Evolutionary conservation across 37 sponge, comb jelly and placozoan species (phyloP).

Genomic region (Eunapius fragilis): DNA sequence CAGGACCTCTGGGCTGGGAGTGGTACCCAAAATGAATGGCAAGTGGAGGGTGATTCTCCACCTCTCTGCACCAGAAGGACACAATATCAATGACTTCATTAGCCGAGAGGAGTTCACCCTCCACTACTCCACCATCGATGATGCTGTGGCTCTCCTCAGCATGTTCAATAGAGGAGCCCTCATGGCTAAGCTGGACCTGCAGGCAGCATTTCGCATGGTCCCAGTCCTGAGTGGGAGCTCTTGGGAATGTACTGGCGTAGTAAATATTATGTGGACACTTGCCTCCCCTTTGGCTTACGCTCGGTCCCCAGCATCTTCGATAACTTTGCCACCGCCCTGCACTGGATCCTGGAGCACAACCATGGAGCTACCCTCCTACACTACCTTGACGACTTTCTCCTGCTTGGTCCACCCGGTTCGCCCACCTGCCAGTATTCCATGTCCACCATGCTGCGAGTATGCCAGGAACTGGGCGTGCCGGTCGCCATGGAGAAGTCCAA

Average conservation of each 20-base stretch:
- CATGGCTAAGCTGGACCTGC: constrained; percentile 27
- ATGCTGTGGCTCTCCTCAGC: neutral
- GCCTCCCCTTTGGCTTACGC: constrained; percentile 39
- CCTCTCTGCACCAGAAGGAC: constrained; percentile 9
- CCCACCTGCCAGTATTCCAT: no score
- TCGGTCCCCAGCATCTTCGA: neutral
- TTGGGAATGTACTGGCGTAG: constrained; percentile 34
- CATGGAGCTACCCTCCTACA: no score
- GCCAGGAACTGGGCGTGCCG: no score
- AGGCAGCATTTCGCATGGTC: constrained; percentile 22
- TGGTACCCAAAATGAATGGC: neutral
- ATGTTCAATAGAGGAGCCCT: constrained; percentile 1
- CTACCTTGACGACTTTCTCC: no score
- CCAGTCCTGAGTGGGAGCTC: constrained; percentile 18
- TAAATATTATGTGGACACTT: constrained; percentile 12
- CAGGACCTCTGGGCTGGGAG: neutral
- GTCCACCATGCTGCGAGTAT: no score
- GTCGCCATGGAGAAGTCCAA: no score
- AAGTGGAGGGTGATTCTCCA: constrained; percentile 25
- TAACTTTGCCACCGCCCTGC: no score
- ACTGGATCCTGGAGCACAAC: no score
- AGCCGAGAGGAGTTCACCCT: constrained; percentile 3
- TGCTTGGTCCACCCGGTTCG: no score
- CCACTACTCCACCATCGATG: constrained; percentile 18
- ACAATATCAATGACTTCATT: constrained; percentile 29